These are phyloP conservation scores for Myoxocephalus aenaeus DNA, from an alignment of 2,797 vertebrate species.

Conservation along the genomic window DNA sequence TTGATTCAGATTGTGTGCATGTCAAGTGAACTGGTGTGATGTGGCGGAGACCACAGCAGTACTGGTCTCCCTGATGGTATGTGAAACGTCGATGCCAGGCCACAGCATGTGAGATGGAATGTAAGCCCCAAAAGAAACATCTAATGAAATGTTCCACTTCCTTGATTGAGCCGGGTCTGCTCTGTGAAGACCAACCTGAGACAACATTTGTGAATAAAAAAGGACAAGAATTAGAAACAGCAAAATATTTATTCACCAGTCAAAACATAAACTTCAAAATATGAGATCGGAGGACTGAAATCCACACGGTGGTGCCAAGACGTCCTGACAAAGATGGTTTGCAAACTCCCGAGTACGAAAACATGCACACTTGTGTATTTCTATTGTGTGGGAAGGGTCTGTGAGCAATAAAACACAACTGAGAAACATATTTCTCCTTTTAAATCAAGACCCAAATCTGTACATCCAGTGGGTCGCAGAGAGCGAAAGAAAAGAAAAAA, in stretches of 20 bases:
- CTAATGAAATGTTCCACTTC: neutral
- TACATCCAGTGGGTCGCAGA: constrained; percentile 16
- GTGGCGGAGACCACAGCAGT: neutral
- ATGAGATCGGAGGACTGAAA: constrained; percentile 45
- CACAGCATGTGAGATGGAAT: neutral
- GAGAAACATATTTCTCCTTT: constrained; percentile 11
- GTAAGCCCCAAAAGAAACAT: neutral
- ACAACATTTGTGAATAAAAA: neutral
- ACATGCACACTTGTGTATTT: constrained; percentile 26
- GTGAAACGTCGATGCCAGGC: neutral
- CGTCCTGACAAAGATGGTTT: constrained; percentile 27
- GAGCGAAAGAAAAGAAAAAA: neutral
- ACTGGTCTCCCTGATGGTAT: neutral
- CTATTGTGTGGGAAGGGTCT: constrained; percentile 1
- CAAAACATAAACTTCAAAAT: constrained; percentile 62
- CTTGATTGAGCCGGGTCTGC: neutral
- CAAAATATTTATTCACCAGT: constrained; percentile 77
- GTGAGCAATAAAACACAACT: constrained; percentile 27
- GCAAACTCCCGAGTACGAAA: constrained; percentile 30
- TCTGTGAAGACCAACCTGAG: neutral
- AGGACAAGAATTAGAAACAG: constrained; percentile 59
- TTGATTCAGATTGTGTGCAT: neutral
- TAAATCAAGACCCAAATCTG: constrained; percentile 20
- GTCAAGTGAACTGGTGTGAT: neutral
- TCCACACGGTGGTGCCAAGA: constrained; percentile 37